Percentiles rank a stretch among this genome's conserved stretches.
Conservation (phyloP, 2,797 vertebrate species). For the Muscicapa comitata region DNA sequence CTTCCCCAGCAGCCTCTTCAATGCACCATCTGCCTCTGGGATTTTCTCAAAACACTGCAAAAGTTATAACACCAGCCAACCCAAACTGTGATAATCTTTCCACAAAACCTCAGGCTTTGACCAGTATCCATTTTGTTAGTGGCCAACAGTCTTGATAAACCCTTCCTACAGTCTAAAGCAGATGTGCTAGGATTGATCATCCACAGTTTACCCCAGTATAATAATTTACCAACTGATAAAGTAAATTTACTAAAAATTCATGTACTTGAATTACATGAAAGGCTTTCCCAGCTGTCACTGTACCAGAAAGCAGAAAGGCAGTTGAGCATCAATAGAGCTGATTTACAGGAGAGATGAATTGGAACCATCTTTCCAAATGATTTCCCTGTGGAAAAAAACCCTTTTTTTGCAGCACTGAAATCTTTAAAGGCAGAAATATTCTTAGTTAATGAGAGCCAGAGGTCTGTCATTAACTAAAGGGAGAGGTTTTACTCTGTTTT, state of each 20-base stretch:
- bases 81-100: not conserved
- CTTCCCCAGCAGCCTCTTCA: not conserved
- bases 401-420: not conserved
- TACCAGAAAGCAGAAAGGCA: not conserved
- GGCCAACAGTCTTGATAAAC: not conserved
- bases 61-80: not conserved
- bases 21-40: not conserved
- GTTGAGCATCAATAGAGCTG: not conserved
- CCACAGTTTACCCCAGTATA: not conserved
- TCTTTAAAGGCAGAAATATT: not conserved
- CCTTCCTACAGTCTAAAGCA: not conserved
- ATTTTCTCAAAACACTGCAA: not conserved
- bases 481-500: not conserved
- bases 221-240: not conserved
- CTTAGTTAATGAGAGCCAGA: not conserved
- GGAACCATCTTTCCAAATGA: not conserved
- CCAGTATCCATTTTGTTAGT: not conserved
- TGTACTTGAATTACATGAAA: not conserved
- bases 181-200: not conserved
- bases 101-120: not conserved
- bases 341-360: not conserved
- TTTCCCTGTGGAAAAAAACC: not conserved
- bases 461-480: not conserved
- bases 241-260: not conserved
- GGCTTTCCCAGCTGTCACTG: not conserved